phyloP scores from a whole-genome alignment of 2,888 invertebrate species.

The Dryobota labecula region DNA sequence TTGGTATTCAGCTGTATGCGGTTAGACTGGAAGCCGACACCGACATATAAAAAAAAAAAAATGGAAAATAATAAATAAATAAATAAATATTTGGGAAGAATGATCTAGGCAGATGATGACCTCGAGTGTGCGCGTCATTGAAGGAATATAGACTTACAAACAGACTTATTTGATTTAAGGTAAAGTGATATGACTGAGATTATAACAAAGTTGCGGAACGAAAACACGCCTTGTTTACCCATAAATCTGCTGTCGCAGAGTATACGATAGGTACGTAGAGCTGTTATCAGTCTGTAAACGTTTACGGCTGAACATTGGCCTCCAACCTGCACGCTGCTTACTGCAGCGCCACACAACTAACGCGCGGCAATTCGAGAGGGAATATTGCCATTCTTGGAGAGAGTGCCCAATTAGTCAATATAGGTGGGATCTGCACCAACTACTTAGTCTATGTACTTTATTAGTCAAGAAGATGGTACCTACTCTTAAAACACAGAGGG shows the following conservation, averaged over 20 bases:
- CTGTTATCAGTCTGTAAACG: conserved; percentile 37
- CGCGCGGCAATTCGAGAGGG: neutral
- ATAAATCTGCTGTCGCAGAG: conserved; percentile 52
- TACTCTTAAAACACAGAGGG: neutral
- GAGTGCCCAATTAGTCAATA: neutral
- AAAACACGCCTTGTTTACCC: conserved; percentile 69
- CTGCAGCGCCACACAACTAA: conserved; percentile 1
- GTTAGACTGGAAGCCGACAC: no score
- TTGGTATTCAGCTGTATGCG: no score
- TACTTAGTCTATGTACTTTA: no score
- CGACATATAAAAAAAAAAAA: no score
- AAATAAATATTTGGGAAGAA: no score
- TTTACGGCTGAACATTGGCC: conserved; percentile 37
- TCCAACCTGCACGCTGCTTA: conserved; percentile 27
- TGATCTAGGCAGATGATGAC: no score
- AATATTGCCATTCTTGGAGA: neutral
- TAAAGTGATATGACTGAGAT: conserved; percentile 49
- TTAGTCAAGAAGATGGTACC: neutral
- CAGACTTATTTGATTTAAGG: conserved; percentile 45
- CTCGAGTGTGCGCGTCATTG: neutral
- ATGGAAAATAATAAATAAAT: no score
- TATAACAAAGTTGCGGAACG: conserved; percentile 66
- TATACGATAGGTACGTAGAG: conserved; percentile 41
- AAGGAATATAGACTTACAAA: conserved; percentile 5
- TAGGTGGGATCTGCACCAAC: neutral